A percentile compares a stretch with the other conserved stretches of the same genome.
These are phyloP conservation scores for Psephotus haematonotus DNA, from an alignment of 2,113 vertebrate species.

Conservation along the genomic window DNA sequence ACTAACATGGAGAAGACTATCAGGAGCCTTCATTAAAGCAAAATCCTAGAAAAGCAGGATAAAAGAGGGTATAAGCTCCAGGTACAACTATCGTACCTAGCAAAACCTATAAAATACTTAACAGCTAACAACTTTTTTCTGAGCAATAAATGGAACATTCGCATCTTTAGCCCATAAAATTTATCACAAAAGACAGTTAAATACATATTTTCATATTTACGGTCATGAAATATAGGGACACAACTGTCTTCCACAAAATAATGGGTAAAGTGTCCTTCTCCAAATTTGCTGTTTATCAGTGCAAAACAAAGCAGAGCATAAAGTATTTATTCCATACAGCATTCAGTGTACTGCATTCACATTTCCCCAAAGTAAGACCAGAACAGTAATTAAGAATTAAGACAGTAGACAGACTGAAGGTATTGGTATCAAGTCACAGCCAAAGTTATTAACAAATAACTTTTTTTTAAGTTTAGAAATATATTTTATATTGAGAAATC, in stretches of 20 bases:
- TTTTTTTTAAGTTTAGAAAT: neutral
- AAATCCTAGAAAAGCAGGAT: neutral
- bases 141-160: neutral
- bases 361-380: neutral
- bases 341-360: too few relatives aligned
- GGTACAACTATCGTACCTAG: neutral
- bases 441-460: neutral
- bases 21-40: neutral
- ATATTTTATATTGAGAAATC: neutral
- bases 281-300: neutral
- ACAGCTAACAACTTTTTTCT: neutral
- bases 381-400: neutral
- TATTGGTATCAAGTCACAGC: neutral
- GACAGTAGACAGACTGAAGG: neutral
- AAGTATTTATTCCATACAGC: neutral
- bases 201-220: neutral
- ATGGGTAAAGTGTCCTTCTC: neutral
- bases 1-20: neutral
- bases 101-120: neutral
- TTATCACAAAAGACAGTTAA: neutral
- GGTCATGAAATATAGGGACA: neutral
- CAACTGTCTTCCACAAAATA: neutral
- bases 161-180: neutral
- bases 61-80: neutral
- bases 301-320: accelerated